Evolutionary conservation across 2,888 invertebrate genomes (phyloP).

Genomic region (Anoplius nigerrimus): DNA sequence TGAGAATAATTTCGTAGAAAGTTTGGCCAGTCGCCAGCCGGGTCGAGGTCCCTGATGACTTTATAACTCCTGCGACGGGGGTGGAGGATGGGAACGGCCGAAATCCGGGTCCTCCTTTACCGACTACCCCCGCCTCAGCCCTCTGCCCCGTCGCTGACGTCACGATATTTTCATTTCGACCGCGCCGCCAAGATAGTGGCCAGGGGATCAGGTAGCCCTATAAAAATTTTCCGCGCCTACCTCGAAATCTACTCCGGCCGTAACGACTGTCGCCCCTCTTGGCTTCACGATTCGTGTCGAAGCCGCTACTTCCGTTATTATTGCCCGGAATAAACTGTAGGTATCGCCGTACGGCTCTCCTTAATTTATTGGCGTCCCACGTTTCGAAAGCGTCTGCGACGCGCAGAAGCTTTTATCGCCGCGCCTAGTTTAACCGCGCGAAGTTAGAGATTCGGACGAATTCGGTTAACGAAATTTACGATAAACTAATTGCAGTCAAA

Average conservation of each 20-base stretch:
- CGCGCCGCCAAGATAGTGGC: neutral
- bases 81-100: neutral
- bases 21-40: slow-evolving; percentile 21
- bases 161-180: slow-evolving; percentile 23
- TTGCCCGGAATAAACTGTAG: no score
- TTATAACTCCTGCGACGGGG: slow-evolving; percentile 52
- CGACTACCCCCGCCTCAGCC: slow-evolving; percentile 22
- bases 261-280: neutral
- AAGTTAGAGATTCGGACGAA: no score
- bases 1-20: slow-evolving; percentile 46
- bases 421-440: no score
- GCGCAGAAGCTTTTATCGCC: no score
- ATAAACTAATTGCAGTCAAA: neutral
- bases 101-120: slow-evolving; percentile 10
- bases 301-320: no score
- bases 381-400: no score
- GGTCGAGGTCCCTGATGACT: slow-evolving; percentile 48
- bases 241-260: neutral
- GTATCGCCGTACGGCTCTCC: slow-evolving; percentile 14
- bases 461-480: neutral
- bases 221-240: slow-evolving; percentile 18
- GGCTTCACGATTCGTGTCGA: no score
- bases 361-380: slow-evolving; percentile 8
- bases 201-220: slow-evolving; percentile 30
- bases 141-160: neutral